Base-by-base conservation (phyloP, 2,888 invertebrate species). In the Lacanobia oleracea region DNA sequence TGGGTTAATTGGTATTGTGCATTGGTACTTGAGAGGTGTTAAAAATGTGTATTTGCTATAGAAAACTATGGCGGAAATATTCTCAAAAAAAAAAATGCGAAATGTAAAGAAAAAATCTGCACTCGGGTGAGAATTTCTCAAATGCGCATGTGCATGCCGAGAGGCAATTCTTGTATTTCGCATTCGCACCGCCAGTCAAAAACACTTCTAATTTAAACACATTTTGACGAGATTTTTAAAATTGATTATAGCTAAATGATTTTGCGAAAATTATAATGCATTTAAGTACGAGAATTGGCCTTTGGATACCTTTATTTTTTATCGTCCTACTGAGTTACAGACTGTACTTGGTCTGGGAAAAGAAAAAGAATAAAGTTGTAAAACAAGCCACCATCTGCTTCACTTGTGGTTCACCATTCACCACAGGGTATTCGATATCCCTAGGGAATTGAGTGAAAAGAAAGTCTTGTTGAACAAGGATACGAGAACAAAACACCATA, bases 371-470 rank as follows among this genome's bases (percentile, higher is more conserved):
- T 27, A 43, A 74, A 56, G 43, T 71, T 54, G 57, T 51, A 40
- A 51, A 72, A 56, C 73, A 53, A 53, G 23, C 50, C 33, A 48
- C 23, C 72, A 79, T 72, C 79, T 75, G 62, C 23, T 62, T 23
- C 27, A 27, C 50, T 45, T 21, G 72, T 51, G 72, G 72, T 72
- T 16, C 57, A 72, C 72, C 79, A 61, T 72, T 14, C 57, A 72
- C 72, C 79, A 40, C 75, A 53, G 5, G 33, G 40, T 72, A 59
- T 16, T 51, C 16, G 33, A 50, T 75, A 50, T 75, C 73, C 79
- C 79, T 60, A 72, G 75, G 79, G 75, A 75, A 72, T 78, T 50
- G 23, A 14, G 14, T 72, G 33, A 60, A 53, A 48, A 57, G 37
- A 70, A 59, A 72, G 72, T 56, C 9, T 16, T 27, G n/a, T 2